These are phyloP conservation scores for Lithobates pipiens DNA, from an alignment of 2,797 vertebrate species.

Conservation along the genomic window DNA sequence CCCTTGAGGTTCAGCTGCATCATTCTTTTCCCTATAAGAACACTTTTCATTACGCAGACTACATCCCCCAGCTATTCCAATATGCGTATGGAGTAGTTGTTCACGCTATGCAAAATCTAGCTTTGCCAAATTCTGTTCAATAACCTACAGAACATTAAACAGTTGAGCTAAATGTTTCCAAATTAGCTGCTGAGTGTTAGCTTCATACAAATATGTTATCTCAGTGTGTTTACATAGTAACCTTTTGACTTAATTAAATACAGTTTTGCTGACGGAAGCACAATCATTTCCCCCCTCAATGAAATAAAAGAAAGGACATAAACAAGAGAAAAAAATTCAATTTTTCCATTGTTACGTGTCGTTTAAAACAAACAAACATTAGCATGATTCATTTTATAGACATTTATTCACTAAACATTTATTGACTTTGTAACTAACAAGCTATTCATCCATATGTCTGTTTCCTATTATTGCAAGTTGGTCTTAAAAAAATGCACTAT, in stretches of 20 bases:
- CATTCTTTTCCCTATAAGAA: not conserved
- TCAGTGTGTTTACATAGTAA: constrained; percentile 6
- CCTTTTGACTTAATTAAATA: constrained; percentile 36
- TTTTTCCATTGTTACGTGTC: not conserved
- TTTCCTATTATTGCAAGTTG: not conserved
- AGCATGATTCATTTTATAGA: not conserved
- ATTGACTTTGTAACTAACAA: constrained; percentile 21
- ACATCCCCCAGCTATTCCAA: not conserved
- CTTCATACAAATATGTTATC: constrained; percentile 22
- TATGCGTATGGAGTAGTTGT: not conserved
- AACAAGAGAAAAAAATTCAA: not conserved
- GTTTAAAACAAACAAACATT: not conserved
- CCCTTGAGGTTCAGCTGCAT: not conserved
- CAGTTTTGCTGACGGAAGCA: constrained; percentile 22
- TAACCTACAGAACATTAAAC: not conserved
- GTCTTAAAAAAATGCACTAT: not conserved
- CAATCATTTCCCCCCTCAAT: not conserved
- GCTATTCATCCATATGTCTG: not conserved
- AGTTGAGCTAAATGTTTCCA: not conserved
- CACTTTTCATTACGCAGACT: too few species aligned
- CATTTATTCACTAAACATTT: constrained; percentile 3
- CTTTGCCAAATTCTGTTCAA: not conserved
- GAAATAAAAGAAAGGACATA: not conserved
- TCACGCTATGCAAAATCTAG: not conserved
- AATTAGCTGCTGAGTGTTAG: constrained; percentile 4